phyloP scores from a whole-genome alignment of 1,140 invertebrate species.

The Drosophila murphyi region DNA sequence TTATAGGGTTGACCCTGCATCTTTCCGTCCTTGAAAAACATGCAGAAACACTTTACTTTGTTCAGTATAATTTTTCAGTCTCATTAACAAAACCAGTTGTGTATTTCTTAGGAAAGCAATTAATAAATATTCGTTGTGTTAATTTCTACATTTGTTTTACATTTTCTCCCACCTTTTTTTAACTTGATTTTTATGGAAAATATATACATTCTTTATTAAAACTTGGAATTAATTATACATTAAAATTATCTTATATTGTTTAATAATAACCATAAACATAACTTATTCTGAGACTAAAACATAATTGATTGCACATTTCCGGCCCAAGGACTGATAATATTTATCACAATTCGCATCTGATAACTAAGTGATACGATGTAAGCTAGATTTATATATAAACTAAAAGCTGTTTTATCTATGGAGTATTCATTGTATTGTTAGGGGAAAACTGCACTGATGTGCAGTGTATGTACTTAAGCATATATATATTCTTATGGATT shows the following conservation, averaged over 20 bases:
- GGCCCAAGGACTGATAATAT: constrained; percentile 83
- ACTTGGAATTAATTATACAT: neutral
- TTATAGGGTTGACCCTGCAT: too few species aligned
- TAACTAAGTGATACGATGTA: constrained; percentile 53
- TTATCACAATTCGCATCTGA: constrained; percentile 84
- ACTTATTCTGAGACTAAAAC: constrained; percentile 50
- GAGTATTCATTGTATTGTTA: constrained; percentile 16
- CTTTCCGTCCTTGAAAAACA: too few species aligned
- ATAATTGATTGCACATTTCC: constrained; percentile 83
- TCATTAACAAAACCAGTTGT: too few species aligned
- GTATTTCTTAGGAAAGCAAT: too few species aligned
- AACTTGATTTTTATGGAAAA: neutral
- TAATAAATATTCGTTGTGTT: too few species aligned
- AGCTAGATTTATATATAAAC: constrained; percentile 28
- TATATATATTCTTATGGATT: neutral
- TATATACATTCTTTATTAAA: constrained; percentile 18
- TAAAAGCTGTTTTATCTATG: constrained; percentile 11
- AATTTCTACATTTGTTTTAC: neutral
- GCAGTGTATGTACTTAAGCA: constrained; percentile 10
- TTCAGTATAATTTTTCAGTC: too few species aligned
- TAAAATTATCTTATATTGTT: constrained; percentile 4
- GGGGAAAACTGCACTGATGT: neutral
- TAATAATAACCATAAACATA: neutral
- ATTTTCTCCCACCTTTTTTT: neutral
- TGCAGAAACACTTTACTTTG: too few species aligned